Percentiles rank a stretch among this genome's conserved stretches.
Evolutionary conservation across 2,888 invertebrate genomes (phyloP).

Genomic region (Chrysomela aeneicollis): DNA sequence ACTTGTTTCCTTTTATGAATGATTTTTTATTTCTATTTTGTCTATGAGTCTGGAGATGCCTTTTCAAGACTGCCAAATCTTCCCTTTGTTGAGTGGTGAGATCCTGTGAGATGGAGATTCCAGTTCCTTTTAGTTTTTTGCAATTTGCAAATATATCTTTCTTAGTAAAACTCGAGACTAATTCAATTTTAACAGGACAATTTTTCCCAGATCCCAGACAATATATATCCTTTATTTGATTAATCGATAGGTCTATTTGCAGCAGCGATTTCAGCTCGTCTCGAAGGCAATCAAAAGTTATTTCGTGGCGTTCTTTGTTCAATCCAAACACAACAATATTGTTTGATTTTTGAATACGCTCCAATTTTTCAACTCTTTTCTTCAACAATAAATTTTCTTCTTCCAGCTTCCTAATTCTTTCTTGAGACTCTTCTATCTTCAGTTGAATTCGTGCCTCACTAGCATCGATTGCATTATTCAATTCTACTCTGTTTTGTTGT

Average conservation of each 20-base stretch:
- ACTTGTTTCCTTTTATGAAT: slow-evolving; percentile 2
- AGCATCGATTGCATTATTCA: too few species aligned
- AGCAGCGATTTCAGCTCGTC: neutral
- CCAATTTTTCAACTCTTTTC: too few species aligned
- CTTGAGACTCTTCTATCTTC: too few species aligned
- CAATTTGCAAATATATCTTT: slow-evolving; percentile 3
- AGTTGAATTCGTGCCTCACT: too few species aligned
- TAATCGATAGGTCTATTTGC: too few species aligned
- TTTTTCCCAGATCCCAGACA: neutral
- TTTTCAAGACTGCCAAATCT: slow-evolving; percentile 7
- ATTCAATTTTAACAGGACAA: slow-evolving; percentile 1
- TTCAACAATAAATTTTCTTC: too few species aligned
- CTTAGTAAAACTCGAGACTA: neutral
- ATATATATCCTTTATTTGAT: too few species aligned
- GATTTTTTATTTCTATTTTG: neutral
- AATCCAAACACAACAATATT: too few species aligned
- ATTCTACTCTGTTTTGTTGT: too few species aligned
- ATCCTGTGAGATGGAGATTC: neutral
- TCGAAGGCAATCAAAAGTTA: slow-evolving; percentile 1
- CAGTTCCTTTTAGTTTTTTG: neutral
- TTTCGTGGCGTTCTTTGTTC: too few species aligned
- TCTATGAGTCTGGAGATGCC: neutral
- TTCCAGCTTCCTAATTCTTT: neutral
- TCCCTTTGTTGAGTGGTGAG: neutral
- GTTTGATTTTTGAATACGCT: too few species aligned